A percentile compares a stretch with the other conserved stretches of the same genome.
Conservation (phyloP, 2,797 vertebrate genomes). For the Falco biarmicus region DNA sequence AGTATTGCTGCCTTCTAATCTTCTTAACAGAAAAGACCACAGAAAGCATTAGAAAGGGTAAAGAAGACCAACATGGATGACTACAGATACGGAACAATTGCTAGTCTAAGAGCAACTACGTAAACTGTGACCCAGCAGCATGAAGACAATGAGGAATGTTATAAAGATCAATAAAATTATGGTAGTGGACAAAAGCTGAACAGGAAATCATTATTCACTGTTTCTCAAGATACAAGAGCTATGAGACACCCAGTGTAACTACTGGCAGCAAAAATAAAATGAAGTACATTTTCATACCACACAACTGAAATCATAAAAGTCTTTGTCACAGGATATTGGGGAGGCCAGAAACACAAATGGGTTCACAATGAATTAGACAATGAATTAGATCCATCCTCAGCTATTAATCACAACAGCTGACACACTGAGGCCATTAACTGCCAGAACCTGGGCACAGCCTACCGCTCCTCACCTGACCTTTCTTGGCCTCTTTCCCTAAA, state of each 20-base stretch:
- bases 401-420: neutral
- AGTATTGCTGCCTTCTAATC: neutral
- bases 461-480: neutral
- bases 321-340: neutral
- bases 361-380: neutral
- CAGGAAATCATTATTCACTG: neutral
- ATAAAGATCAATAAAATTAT: neutral
- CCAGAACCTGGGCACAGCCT: neutral
- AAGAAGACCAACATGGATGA: neutral
- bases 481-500: neutral
- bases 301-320: neutral
- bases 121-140: neutral
- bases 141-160: neutral
- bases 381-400: neutral
- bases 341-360: neutral
- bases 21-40: neutral
- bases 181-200: neutral
- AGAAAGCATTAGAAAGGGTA: neutral
- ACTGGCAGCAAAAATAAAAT: neutral
- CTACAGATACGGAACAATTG: neutral
- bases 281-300: neutral
- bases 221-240: neutral
- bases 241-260: neutral
- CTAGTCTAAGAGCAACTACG: neutral
- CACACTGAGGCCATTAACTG: neutral